These are phyloP conservation scores for Delichon dasypus DNA, from an alignment of 2,797 vertebrate species.

Conservation along the genomic window DNA sequence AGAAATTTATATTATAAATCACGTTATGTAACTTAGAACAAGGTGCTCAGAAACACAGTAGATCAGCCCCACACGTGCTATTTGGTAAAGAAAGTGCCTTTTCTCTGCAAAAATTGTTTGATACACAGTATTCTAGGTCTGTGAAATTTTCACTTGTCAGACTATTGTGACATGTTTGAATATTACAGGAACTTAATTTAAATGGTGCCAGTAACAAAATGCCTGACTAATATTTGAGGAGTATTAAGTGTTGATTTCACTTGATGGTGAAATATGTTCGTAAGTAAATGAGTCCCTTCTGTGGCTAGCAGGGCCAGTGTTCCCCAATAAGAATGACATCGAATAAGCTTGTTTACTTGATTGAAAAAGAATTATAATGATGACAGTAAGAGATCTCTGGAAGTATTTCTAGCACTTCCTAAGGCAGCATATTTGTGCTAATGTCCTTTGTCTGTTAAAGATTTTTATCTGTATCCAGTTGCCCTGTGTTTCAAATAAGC, in stretches of 20 bases:
- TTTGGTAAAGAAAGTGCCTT: slow-evolving; percentile 60
- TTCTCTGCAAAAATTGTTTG: slow-evolving; percentile 45
- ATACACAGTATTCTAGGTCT: slow-evolving; percentile 69
- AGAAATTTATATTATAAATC: slow-evolving; percentile 1
- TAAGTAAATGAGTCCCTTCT: too few species aligned
- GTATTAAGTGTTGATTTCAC: background rate
- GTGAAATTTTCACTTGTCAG: slow-evolving; percentile 72
- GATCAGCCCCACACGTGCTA: slow-evolving; percentile 25
- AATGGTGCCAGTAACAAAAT: slow-evolving; percentile 66
- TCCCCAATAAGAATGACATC: too few species aligned
- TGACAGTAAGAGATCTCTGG: background rate
- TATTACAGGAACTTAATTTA: slow-evolving; percentile 73
- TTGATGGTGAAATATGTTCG: too few species aligned
- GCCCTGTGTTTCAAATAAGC: background rate
- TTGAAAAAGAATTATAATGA: background rate
- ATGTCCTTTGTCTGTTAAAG: background rate
- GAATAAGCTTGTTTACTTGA: background rate
- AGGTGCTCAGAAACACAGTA: slow-evolving; percentile 48
- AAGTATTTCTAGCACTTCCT: background rate
- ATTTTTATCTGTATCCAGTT: background rate
- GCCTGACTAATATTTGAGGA: background rate
- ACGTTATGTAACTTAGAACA: slow-evolving; percentile 5
- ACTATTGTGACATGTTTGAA: slow-evolving; percentile 71
- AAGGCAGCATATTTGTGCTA: background rate
- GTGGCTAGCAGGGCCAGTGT: too few species aligned